phyloP scores from a whole-genome alignment of 64 coral and sea anemone genomes.

The Trachythela sp. region DNA sequence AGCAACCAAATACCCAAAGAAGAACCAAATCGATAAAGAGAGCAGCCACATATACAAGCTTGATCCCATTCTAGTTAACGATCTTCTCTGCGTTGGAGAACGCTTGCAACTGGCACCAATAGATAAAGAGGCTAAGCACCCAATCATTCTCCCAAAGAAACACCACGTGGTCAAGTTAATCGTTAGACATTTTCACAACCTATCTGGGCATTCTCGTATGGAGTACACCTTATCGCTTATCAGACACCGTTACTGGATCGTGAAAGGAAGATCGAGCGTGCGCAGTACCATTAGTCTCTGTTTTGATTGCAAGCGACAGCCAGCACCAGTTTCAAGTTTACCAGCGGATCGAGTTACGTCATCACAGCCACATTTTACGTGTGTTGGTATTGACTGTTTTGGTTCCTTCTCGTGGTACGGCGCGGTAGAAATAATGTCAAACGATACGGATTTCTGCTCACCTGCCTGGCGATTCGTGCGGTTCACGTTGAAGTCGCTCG shows the following conservation, averaged over 20 bases:
- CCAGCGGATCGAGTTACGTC: neutral
- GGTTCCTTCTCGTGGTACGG: neutral
- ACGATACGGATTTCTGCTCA: neutral
- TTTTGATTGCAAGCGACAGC: neutral
- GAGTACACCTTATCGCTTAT: neutral
- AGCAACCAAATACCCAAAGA: no score
- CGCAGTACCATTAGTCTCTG: neutral
- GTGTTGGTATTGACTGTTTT: neutral
- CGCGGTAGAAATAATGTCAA: neutral
- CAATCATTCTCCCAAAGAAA: no score
- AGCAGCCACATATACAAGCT: no score
- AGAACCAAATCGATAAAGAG: no score
- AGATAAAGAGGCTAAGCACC: no score
- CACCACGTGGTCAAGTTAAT: no score
- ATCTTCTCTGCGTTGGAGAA: no score
- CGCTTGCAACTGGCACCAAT: no score
- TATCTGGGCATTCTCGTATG: no score
- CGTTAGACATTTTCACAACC: no score
- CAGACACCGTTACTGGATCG: neutral
- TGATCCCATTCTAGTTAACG: no score
- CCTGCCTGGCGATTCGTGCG: neutral
- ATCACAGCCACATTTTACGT: neutral
- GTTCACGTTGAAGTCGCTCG: constrained; percentile 8
- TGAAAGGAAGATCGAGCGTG: neutral
- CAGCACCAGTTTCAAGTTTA: neutral